Base-by-base conservation (phyloP, 1,140 invertebrate species). In the Papilio machaon region DNA sequence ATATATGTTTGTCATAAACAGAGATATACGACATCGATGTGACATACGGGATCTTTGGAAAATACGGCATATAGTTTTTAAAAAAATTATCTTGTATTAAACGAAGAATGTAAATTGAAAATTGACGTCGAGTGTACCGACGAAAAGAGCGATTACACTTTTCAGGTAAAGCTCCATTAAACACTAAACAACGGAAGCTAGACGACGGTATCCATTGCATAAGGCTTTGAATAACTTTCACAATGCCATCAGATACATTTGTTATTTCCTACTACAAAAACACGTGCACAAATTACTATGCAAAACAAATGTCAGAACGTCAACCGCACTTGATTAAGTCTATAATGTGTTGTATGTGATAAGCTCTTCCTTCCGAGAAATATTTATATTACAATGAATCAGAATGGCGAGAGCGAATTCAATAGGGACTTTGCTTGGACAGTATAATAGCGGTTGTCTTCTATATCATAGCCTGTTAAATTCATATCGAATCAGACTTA, bases 141-240 rank as follows among this genome's bases (percentile, higher is more conserved):
- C n/a, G 5, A 58, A 58, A 19, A 58, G n/a, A n/a, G 8, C 17
- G 9, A 49, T 49, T 49, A 49, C 47, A 49, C n/a, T n/a, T 58
- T 58, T 58, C 54, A 19, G n/a, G 54, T 58, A 58, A 19, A 58
- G 17, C 54, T 58, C 54, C 54, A 58, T 19, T 58, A 58, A 52
- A 58, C 54, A 19, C 54, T 58, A 58, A 70, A 35, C 23, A 35
- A 70, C 64, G 64, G 64, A 70, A 70, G 13, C 11, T 70, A 70
- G 35, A 23, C 52, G 52, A 17, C 64, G 13, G 64, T 15, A 35
- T 70, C 64, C 64, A 52, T 76, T 76, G 23, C 46, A 52, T 76
- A 76, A 76, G n/a, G 19, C 23, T 17, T 19, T 0, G 47, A 76
- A 76, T 76, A 76, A 52, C 74, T 76, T 76, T 76, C 74, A 76